A percentile compares a stretch with the other conserved stretches of the same genome.
These are phyloP conservation scores for Tribolium madens DNA, from an alignment of 1,140 invertebrate species.

Conservation along the genomic window DNA sequence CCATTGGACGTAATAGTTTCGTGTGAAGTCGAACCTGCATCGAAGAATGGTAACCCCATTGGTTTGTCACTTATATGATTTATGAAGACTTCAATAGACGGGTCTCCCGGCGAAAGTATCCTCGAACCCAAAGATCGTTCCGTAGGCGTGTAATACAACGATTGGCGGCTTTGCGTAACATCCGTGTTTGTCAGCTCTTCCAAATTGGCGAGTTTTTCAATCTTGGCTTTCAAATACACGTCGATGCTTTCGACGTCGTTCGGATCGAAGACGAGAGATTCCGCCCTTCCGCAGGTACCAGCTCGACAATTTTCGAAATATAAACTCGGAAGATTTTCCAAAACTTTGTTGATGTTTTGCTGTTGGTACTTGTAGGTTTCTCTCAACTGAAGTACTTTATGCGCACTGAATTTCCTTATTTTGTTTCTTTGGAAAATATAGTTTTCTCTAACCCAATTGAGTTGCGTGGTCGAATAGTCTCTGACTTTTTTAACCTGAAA, in stretches of 20 bases:
- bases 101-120: slow-evolving; percentile 52
- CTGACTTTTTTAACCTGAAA: slow-evolving; percentile 85
- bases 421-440: slow-evolving; percentile 95
- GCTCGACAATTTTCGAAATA: slow-evolving; percentile 94
- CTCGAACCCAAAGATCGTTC: slow-evolving; percentile 67
- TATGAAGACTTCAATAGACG: slow-evolving; percentile 59
- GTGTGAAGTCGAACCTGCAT: slow-evolving; percentile 51
- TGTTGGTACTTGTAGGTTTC: slow-evolving; percentile 97
- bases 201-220: slow-evolving; percentile 68
- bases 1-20: slow-evolving; percentile 1
- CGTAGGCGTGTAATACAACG: slow-evolving; percentile 84
- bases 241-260: slow-evolving; percentile 72
- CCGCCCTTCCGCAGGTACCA: slow-evolving; percentile 84
- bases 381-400: slow-evolving; percentile 87
- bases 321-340: slow-evolving; percentile 93
- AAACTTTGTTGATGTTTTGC: slow-evolving; percentile 91
- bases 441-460: slow-evolving; percentile 94
- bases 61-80: slow-evolving; percentile 62
- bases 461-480: slow-evolving; percentile 88
- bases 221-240: slow-evolving; percentile 76
- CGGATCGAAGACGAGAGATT: slow-evolving; percentile 80
- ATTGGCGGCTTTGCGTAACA: slow-evolving; percentile 74
- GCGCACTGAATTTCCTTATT: slow-evolving; percentile 93
- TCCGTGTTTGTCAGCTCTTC: slow-evolving; percentile 66
- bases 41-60: slow-evolving; percentile 40